Evolutionary conservation across 2,888 invertebrate genomes (phyloP).

Genomic region (Meandrusa payeni): DNA sequence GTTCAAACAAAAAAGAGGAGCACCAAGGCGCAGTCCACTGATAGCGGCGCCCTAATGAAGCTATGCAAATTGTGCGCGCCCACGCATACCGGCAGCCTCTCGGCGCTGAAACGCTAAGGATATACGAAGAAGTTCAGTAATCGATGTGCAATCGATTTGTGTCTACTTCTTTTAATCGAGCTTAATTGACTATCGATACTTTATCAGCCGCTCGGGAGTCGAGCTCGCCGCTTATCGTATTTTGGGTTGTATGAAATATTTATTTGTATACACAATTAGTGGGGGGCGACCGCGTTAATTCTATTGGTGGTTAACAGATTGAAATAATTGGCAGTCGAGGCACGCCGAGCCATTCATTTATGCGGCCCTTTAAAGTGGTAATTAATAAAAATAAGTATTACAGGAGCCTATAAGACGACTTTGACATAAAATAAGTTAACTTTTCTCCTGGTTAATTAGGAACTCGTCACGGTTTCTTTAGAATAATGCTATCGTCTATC

Average conservation of each 20-base stretch:
- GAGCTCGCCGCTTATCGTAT: conserved; percentile 4
- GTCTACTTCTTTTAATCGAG: conserved; percentile 20
- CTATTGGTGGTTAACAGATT: conserved; percentile 5
- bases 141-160: conserved; percentile 23
- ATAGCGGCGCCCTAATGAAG: conserved; percentile 36
- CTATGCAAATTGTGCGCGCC: conserved; percentile 43
- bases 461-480: no score
- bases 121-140: conserved; percentile 19
- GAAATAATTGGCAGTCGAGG: neutral
- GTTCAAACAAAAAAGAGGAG: conserved; percentile 25
- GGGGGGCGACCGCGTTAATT: neutral
- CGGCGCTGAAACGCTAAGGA: conserved; percentile 11
- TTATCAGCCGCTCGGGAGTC: conserved; percentile 5
- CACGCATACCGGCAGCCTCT: conserved; percentile 32
- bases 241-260: conserved; percentile 10
- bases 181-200: conserved; percentile 19
- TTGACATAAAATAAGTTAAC: no score
- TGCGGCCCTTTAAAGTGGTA: neutral
- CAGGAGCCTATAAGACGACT: neutral
- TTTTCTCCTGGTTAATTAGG: no score
- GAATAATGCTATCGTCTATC: no score
- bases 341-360: no score
- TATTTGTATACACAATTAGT: conserved; percentile 12
- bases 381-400: neutral
- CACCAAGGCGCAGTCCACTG: conserved; percentile 26